A percentile compares a stretch with the other conserved stretches of the same genome.
Evolutionary conservation across 37 sponge, comb jelly and placozoan species (phyloP).

Genomic region (Cliona cf. orientalis): DNA sequence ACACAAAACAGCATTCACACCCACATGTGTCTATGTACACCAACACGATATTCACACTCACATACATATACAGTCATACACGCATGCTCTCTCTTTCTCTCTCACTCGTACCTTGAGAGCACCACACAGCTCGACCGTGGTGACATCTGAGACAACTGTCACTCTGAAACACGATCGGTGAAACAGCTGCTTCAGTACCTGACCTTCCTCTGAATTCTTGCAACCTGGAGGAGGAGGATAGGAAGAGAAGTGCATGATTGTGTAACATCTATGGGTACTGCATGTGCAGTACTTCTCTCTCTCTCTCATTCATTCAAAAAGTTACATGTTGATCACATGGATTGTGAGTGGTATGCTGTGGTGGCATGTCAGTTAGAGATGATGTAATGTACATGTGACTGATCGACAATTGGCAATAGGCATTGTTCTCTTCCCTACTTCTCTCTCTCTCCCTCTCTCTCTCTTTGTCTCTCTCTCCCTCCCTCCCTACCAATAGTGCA

Average conservation of each 20-base stretch:
- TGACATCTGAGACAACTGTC: conserved; percentile 69
- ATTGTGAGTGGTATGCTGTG: too few species aligned
- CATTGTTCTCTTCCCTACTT: too few species aligned
- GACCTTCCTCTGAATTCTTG: conserved; percentile 32
- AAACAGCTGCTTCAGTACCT: conserved; percentile 69
- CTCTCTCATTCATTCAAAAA: too few species aligned
- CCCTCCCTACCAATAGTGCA: conserved; percentile 80
- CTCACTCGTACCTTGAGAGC: conserved; percentile 92
- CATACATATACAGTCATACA: neutral
- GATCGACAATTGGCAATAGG: too few species aligned
- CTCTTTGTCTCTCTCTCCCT: neutral
- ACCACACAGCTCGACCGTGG: conserved; percentile 97
- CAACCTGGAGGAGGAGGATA: neutral
- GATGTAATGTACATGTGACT: too few species aligned
- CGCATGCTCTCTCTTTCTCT: too few species aligned
- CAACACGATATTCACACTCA: neutral
- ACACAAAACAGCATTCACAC: neutral
- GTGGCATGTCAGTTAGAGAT: too few species aligned
- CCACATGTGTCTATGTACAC: neutral
- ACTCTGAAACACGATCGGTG: conserved; percentile 71
- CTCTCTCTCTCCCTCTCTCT: conserved; percentile 23
- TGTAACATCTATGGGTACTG: too few species aligned
- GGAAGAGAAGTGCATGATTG: too few species aligned
- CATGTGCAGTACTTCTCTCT: too few species aligned
- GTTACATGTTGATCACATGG: too few species aligned